phyloP scores from a whole-genome alignment of 2,888 invertebrate genomes.

The Steinernema carpocapsae region DNA sequence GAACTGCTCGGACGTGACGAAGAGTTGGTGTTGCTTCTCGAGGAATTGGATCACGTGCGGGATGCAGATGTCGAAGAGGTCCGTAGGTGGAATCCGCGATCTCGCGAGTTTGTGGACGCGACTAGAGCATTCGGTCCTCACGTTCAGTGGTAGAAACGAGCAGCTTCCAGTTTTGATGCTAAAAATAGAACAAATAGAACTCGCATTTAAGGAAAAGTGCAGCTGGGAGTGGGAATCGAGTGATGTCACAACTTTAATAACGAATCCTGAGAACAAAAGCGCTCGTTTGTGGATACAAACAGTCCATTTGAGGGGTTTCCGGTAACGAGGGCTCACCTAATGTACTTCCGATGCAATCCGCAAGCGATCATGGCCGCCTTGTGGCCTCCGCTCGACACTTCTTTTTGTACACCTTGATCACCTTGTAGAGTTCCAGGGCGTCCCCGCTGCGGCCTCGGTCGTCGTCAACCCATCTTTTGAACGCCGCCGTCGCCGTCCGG shows the following conservation, averaged over 20 bases:
- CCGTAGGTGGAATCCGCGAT: conserved; percentile 25
- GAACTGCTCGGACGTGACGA: conserved; percentile 43
- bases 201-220: not conserved
- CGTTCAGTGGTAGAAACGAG: conserved; percentile 40
- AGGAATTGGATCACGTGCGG: conserved; percentile 41
- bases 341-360: conserved; percentile 43
- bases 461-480: conserved; percentile 41
- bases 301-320: too few species aligned
- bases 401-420: conserved; percentile 43
- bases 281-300: not conserved
- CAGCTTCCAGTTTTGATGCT: conserved; percentile 43
- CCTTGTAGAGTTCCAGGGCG: conserved; percentile 46
- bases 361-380: conserved; percentile 40
- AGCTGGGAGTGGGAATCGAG: too few species aligned
- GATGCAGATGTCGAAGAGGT: conserved; percentile 42
- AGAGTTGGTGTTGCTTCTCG: conserved; percentile 42
- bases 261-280: not conserved
- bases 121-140: conserved; percentile 41
- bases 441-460: conserved; percentile 38
- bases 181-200: conserved; percentile 32
- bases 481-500: conserved; percentile 43
- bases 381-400: conserved; percentile 37
- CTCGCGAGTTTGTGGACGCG: conserved; percentile 37
- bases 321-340: conserved; percentile 35
- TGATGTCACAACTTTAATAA: too few species aligned